Base-by-base conservation (phyloP, 2,797 vertebrate genomes). In the Sebastes hubbsi region DNA sequence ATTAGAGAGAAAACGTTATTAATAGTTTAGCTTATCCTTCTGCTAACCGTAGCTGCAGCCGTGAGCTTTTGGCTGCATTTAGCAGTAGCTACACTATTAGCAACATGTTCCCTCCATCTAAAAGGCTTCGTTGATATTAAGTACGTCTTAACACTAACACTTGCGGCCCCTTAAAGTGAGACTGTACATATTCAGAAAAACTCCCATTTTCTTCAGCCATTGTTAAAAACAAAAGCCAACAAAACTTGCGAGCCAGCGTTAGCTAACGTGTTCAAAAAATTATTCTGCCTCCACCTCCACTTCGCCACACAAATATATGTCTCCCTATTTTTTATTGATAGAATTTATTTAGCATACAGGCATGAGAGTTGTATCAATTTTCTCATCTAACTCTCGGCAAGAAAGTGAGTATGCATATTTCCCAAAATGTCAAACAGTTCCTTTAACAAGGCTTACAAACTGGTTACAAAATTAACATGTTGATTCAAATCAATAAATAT, bases 401-500 rank as follows among this genome's bases (percentile, higher is more conserved):
- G 12, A 36, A 36, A 56, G 2, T 2, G 1, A 72, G 67, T 14
- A 16, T 8, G 9, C 5, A 13, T 30, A 42, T 66, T 84, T 42
- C 14, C 14, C 8, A 59, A 74, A 83, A 77, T 14, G 32, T 20
- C 10, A 3, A 71, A 59, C 60, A 27, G 36, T 27, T 55, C 32
- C n/a, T 71, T 49, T 46, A 30, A 55, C 8, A 38, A 58, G 75
- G 16, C 55, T n/a, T 18, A 54, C 66, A 55, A 32, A 8, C 32
- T 66, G 56, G 14, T 30, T 34, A 63, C 12, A 79, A 62, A 54
- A 16, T 9, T 1, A 30, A 78, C 16, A 30, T 6, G 4, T 59
- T 8, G 24, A 78, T 65, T 13, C 16, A 80, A 78, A 83, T 60
- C 10, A 84, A 73, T 81, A 87, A 84, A 86, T 71, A 87, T 27